Evolutionary conservation across 1,140 invertebrate genomes (phyloP).

Genomic region (Gerris buenoi): DNA sequence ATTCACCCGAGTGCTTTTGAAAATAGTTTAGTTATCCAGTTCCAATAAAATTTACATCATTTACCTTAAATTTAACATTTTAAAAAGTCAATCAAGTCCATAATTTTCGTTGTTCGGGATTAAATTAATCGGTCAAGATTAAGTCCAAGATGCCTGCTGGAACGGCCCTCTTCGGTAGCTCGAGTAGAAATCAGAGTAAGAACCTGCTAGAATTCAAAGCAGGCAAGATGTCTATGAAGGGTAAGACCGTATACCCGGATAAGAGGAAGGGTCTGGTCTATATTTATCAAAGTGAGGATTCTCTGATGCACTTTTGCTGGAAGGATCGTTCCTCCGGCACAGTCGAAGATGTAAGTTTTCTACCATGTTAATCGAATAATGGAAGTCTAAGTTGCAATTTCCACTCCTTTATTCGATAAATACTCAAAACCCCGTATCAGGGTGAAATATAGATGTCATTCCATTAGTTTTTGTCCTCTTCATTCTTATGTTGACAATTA

Average conservation of each 20-base stretch:
- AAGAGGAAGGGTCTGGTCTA: slow-evolving; percentile 89
- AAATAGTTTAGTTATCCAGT: too few species aligned
- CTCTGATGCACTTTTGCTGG: slow-evolving; percentile 96
- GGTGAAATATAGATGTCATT: background rate
- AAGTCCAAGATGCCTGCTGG: slow-evolving; percentile 39
- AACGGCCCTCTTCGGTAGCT: slow-evolving; percentile 54
- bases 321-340: slow-evolving; percentile 71
- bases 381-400: background rate
- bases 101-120: too few species aligned
- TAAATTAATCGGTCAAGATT: background rate
- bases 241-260: slow-evolving; percentile 87
- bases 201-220: slow-evolving; percentile 91
- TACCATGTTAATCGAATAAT: slow-evolving; percentile 5
- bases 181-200: slow-evolving; percentile 62
- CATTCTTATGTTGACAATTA: slow-evolving; percentile 3
- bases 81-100: too few species aligned
- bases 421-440: background rate
- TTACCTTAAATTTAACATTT: too few species aligned
- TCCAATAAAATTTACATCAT: too few species aligned
- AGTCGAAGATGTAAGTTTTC: slow-evolving; percentile 51
- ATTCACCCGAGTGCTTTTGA: too few species aligned
- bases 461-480: background rate
- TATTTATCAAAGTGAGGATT: slow-evolving; percentile 89
- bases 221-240: slow-evolving; percentile 91
- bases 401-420: background rate